Evolutionary conservation across 2,797 vertebrate genomes (phyloP).

Genomic region (Mallotus villosus): DNA sequence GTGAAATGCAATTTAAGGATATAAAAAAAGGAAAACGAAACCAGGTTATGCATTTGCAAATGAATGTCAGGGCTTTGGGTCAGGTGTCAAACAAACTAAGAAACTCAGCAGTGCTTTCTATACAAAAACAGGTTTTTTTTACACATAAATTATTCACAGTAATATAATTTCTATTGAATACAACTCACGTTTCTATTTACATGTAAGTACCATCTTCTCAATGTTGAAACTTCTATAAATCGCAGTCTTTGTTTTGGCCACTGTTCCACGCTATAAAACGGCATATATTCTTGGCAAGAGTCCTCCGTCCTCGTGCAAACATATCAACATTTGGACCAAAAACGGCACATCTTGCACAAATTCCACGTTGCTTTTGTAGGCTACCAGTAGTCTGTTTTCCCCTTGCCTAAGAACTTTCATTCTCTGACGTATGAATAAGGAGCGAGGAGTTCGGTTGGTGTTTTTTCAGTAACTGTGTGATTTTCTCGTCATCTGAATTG

Average conservation of each 20-base stretch:
- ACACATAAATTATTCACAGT: conserved; percentile 91
- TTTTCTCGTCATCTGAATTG: conserved; percentile 97
- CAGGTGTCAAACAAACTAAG: conserved; percentile 21
- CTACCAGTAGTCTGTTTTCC: conserved; percentile 28
- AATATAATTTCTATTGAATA: conserved; percentile 78
- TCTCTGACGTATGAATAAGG: conserved; percentile 84
- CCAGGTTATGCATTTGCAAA: conserved; percentile 24
- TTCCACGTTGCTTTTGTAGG: conserved; percentile 22
- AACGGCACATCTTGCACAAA: conserved; percentile 32
- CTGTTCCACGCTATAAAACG: conserved; percentile 11
- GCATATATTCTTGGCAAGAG: conserved; percentile 32
- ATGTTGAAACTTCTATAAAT: conserved; percentile 41
- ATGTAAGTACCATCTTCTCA: conserved; percentile 69
- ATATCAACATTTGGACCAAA: conserved; percentile 76
- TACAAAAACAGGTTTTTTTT: conserved; percentile 74
- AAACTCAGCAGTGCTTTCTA: conserved; percentile 50
- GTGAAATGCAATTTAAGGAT: conserved; percentile 21
- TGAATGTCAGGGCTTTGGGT: conserved; percentile 39
- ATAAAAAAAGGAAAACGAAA: conserved; percentile 27
- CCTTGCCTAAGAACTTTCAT: conserved; percentile 80
- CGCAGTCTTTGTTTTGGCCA: conserved; percentile 37
- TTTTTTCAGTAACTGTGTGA: conserved; percentile 92
- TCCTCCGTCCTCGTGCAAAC: conserved; percentile 53
- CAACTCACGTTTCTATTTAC: conserved; percentile 89
- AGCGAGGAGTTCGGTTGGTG: conserved; percentile 85